Conservation (phyloP, 2,888 invertebrate genomes). For the Elgonia sp. region DNA sequence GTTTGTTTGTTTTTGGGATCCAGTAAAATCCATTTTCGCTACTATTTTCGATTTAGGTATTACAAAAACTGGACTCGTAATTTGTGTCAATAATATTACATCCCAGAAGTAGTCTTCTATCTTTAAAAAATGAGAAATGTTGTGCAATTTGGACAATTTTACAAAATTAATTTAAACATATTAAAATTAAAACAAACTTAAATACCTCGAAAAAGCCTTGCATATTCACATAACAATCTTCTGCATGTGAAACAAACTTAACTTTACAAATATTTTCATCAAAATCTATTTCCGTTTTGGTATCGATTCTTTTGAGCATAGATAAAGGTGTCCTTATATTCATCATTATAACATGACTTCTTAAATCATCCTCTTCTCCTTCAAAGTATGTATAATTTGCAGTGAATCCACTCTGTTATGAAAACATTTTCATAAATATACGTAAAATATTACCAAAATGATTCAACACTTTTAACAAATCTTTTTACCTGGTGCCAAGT, state of each 20-base stretch:
- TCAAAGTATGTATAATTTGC: conserved; percentile 88
- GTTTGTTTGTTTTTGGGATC: conserved; percentile 89
- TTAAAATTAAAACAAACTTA: not conserved
- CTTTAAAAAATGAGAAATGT: conserved; percentile 82
- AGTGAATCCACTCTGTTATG: conserved; percentile 87
- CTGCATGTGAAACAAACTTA: conserved; percentile 87
- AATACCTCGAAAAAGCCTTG: conserved; percentile 88
- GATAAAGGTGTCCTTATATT: conserved; percentile 88
- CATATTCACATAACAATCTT: conserved; percentile 87
- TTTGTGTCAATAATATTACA: conserved; percentile 88
- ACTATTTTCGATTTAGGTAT: conserved; percentile 90
- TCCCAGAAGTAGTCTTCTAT: conserved; percentile 90
- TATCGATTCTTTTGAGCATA: conserved; percentile 87
- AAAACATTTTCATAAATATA: too few species aligned
- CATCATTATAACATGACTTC: conserved; percentile 87
- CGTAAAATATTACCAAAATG: too few species aligned
- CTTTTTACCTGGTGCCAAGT: conserved; percentile 87
- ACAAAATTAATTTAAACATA: not conserved
- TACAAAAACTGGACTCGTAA: conserved; percentile 89
- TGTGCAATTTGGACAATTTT: not conserved
- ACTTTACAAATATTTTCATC: conserved; percentile 88
- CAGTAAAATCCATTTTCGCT: conserved; percentile 91
- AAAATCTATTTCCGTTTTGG: conserved; percentile 86
- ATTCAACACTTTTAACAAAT: not conserved
- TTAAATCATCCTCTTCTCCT: conserved; percentile 84